Base-by-base conservation (phyloP, 2,888 invertebrate species). In the Dryobota labecula region DNA sequence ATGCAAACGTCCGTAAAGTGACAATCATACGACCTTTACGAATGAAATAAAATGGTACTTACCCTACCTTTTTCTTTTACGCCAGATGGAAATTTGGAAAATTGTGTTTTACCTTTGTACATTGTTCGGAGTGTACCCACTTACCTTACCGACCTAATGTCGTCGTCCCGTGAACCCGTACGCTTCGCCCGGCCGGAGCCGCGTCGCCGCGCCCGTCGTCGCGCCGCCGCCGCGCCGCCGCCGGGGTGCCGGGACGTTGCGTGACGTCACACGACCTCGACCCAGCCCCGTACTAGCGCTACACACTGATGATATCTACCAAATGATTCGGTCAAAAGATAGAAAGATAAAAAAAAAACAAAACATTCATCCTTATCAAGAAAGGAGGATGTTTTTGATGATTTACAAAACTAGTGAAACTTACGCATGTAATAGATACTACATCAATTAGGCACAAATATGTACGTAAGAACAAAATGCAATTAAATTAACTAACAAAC, bases 191-290 rank as follows among this genome's bases (percentile, higher is more conserved):
- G 53, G 15, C 41, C 9, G 27, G 38, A 30, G 18, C 53, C 27
- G 63, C 18, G 27, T 18, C 18, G 18, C 53, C 8, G 58, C 41
- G 58, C n/a, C n/a, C n/a, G n/a, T n/a, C n/a, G n/a, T n/a, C n/a
- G n/a, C 4, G 41, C 9, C 58, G 27, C n/a, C 27, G 27, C 18
- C 53, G 18, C 4, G 41, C 9, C 58, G 27, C 27, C 27, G 27
- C 18, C 53, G 18, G 18, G 0, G 33, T 33, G 33, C 27, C 47
- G 27, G 15, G 18, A 15, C 20, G 15, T 20, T 27, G 38, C n/a
- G 49, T 64, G 54, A 65, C 56, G 56, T 65, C 64, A 65, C 56
- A 0, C 56, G 56, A 43, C 18, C 64, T 56, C 56, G 64, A 13
- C 30, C 30, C 41, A 18, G 13, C 20, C 38, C 18, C 9, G 53